Evolutionary conservation across 92 coral and sea anemone species (phyloP), one percentile per base, ranked within the genome.

Genomic region (Heteractis magnifica): DNA sequence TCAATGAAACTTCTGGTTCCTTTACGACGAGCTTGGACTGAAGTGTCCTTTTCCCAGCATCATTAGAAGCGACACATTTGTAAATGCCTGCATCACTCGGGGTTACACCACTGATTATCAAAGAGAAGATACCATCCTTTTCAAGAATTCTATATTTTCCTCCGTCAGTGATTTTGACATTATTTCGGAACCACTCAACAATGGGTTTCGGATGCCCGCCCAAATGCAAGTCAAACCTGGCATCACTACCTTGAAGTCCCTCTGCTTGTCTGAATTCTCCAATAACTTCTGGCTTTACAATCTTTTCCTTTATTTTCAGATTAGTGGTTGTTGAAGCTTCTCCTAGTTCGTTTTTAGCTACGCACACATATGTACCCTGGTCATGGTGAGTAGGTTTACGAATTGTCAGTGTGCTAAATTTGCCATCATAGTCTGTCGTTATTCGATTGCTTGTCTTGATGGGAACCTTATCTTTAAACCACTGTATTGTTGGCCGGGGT

Each of bases 151-250:
- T 83, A 87, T 85, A 90, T 50, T 84, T 88, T 48, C 86, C 88
- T 62, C 80, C 89, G 82, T 92, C 90, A 26, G 82, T 84, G 41
- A 97, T 80, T 8, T 85, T 92, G 64, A 81, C 83, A 74, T 87
- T 91, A 56, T 93, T 96, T 82, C 91, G 91, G 79, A 89, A 85
- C 99, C 99, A 97, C 50, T 97, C 98, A 6, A 97, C 90, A 82
- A 85, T 91, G 50, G 94, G 94, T 83, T 93, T 91, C 18, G 97
- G 97, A 65, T 87, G 71, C 18, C 98, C 98, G 55, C 84, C 76
- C 20, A 91, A 81, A 7, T 76, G 86, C n/a, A 92, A 88, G 49
- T 87, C 94, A 71, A 94, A 94, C 60, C 90, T 80, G 23, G 93
- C 93, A 21, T 86, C 81, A 48, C 93, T 84, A 52, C 93, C 92